These are phyloP conservation scores for Gallinago nigripennis DNA, from an alignment of 2,797 vertebrate species.

Conservation along the genomic window DNA sequence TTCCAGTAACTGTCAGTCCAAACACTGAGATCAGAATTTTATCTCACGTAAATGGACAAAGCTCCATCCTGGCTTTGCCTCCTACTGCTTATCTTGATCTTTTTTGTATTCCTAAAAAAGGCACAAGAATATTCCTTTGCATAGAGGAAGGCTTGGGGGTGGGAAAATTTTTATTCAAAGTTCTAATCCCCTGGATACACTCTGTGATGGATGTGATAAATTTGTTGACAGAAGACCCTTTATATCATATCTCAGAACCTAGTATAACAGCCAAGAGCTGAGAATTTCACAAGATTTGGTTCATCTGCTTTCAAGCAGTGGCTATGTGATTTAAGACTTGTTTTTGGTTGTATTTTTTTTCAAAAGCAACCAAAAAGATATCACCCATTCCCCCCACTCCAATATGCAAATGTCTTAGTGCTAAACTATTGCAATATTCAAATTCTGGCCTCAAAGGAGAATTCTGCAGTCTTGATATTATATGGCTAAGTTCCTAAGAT, in stretches of 20 bases:
- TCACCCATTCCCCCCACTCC: not conserved
- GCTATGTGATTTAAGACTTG: not conserved
- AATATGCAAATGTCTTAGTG: not conserved
- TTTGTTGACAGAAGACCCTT: constrained; percentile 35
- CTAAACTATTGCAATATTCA: not conserved
- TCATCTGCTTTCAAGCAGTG: constrained; percentile 41
- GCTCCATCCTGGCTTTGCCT: not conserved
- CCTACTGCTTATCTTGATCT: not conserved
- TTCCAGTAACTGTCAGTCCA: not conserved
- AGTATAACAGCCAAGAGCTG: constrained; percentile 20
- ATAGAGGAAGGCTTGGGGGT: not conserved
- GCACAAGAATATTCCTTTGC: not conserved
- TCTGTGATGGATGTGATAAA: not conserved
- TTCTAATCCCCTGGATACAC: not conserved
- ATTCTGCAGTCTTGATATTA: not conserved
- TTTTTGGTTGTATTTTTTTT: not conserved
- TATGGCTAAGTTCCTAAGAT: not conserved
- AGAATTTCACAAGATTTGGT: constrained; percentile 33
- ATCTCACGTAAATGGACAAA: not conserved
- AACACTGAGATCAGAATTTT: not conserved
- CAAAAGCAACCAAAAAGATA: not conserved
- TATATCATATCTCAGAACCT: not conserved
- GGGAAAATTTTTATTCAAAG: not conserved
- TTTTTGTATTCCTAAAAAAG: constrained; percentile 21
- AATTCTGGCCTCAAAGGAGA: not conserved